phyloP scores from a whole-genome alignment of 2,888 invertebrate species.

The Phengaris alcon region DNA sequence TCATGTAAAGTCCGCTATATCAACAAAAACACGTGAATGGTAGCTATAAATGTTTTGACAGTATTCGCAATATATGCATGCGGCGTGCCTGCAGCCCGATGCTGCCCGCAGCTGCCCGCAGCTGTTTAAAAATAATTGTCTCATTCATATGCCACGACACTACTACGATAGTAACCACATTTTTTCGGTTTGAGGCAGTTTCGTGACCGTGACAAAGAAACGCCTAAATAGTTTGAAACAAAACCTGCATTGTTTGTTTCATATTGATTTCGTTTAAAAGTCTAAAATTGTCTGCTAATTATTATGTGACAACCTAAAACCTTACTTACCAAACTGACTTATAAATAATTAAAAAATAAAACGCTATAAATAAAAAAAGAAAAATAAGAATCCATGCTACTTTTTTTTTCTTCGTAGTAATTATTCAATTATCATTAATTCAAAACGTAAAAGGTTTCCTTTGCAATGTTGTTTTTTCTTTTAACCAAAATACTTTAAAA shows the following conservation, averaged over 20 bases:
- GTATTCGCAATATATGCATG: slow-evolving; percentile 44
- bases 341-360: not conserved
- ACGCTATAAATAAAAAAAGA: not conserved
- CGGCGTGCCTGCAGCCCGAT: slow-evolving; percentile 45
- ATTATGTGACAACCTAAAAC: not conserved
- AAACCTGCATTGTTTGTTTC: slow-evolving; percentile 16
- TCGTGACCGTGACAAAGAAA: slow-evolving; percentile 63
- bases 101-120: slow-evolving; percentile 58
- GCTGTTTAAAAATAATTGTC: slow-evolving; percentile 72
- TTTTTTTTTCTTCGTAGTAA: too few species aligned
- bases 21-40: slow-evolving; percentile 45
- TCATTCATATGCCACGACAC: slow-evolving; percentile 66
- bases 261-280: not conserved
- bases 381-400: too few species aligned
- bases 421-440: too few species aligned
- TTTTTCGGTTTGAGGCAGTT: slow-evolving; percentile 69
- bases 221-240: slow-evolving; percentile 43
- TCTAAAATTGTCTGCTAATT: slow-evolving; percentile 10
- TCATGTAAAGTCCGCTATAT: slow-evolving; percentile 32
- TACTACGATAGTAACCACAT: slow-evolving; percentile 75
- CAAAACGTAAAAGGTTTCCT: not conserved
- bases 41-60: slow-evolving; percentile 62
- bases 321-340: not conserved
- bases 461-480: not conserved
- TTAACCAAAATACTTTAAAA: not conserved